Percentiles rank a stretch among this genome's conserved stretches.
phyloP scores from a whole-genome alignment of 2,888 invertebrate genomes.

The Polydrusus tereticollis region DNA sequence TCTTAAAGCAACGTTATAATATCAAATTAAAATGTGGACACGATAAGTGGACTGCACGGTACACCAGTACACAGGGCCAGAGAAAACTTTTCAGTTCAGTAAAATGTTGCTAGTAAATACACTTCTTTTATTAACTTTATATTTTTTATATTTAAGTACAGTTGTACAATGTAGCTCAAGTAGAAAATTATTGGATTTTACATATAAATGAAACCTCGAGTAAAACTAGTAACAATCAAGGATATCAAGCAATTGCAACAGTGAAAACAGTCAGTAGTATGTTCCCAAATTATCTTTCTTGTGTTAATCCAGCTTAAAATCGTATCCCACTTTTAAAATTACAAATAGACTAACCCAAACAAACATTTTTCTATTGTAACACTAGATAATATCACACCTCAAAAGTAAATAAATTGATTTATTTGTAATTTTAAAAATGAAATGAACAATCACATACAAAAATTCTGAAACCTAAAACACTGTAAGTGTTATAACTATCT shows the following conservation, averaged over 20 bases:
- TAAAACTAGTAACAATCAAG: background rate
- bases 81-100: background rate
- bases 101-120: background rate
- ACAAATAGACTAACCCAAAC: background rate
- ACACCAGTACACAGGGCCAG: background rate
- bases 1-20: too few species aligned
- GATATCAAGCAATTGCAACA: background rate
- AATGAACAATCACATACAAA: background rate
- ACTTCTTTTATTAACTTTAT: background rate
- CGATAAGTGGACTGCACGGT: too few species aligned
- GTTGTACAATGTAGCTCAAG: background rate
- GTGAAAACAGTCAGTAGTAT: slow-evolving; percentile 3
- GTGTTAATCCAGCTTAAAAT: background rate
- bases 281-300: background rate
- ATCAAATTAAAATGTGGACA: too few species aligned
- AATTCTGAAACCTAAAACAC: background rate
- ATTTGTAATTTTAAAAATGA: slow-evolving; percentile 3
- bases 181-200: background rate
- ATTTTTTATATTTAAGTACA: slow-evolving; percentile 9
- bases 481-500: too few species aligned
- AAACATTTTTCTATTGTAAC: background rate
- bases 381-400: background rate
- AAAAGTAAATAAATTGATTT: background rate
- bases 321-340: background rate
- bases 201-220: background rate